Conservation (phyloP, 2,797 vertebrate genomes). For the Galaxias olidus region DNA sequence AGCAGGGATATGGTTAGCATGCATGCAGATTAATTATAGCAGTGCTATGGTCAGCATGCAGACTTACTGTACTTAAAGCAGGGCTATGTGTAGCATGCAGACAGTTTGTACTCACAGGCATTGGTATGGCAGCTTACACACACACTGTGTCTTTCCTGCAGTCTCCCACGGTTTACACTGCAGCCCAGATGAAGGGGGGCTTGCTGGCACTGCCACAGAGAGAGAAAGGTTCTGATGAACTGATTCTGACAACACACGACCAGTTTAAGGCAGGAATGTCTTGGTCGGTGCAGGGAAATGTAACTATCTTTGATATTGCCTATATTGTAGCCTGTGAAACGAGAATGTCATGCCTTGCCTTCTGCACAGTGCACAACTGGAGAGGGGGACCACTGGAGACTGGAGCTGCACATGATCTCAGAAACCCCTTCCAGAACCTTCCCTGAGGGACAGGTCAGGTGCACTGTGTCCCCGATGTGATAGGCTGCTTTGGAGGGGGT, state of each 20-base stretch:
- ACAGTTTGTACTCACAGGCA: too few relatives aligned
- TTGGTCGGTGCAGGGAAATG: too few relatives aligned
- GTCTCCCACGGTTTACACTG: slow-evolving; percentile 87
- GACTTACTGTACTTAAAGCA: neutral
- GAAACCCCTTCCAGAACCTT: slow-evolving; percentile 68
- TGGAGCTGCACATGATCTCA: slow-evolving; percentile 79
- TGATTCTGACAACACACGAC: neutral
- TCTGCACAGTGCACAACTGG: slow-evolving; percentile 22
- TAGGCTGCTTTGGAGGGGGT: slow-evolving; percentile 76
- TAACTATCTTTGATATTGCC: too few relatives aligned
- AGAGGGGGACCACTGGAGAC: slow-evolving; percentile 87
- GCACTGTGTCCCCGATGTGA: slow-evolving; percentile 80
- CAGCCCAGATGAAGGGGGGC: slow-evolving; percentile 39
- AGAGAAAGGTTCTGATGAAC: slow-evolving; percentile 14
- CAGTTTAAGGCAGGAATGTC: too few relatives aligned
- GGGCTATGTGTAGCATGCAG: too few relatives aligned
- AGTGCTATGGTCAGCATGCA: too few relatives aligned
- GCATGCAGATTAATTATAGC: too few relatives aligned
- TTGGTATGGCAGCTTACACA: too few relatives aligned
- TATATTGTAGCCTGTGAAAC: too few relatives aligned
- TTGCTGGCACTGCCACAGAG: slow-evolving; percentile 47
- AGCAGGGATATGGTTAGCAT: too few relatives aligned
- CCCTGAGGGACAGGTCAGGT: slow-evolving; percentile 76
- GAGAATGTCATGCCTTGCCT: too few relatives aligned
- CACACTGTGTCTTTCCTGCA: slow-evolving; percentile 46